These are phyloP conservation scores for Athene noctua DNA, from an alignment of 2,113 vertebrate genomes.

Conservation along the genomic window DNA sequence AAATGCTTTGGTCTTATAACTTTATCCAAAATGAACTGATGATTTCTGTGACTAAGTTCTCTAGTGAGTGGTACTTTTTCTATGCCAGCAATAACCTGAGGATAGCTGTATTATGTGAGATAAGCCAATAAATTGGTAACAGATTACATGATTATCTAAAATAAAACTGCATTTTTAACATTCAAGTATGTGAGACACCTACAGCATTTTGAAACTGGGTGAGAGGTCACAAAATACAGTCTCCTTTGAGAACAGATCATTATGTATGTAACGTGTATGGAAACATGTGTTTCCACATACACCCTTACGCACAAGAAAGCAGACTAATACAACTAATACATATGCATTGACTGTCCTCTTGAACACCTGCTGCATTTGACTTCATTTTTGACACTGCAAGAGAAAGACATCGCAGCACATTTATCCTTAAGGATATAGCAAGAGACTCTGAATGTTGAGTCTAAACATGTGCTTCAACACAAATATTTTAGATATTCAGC, in stretches of 20 bases:
- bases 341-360: not conserved
- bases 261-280: not conserved
- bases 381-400: not conserved
- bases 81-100: not conserved
- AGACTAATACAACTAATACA: not conserved
- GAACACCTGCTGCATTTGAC: not conserved
- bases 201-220: not conserved
- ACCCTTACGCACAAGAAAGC: not conserved
- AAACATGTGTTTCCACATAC: not conserved
- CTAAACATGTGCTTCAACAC: not conserved
- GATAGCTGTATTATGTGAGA: not conserved
- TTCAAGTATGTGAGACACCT: not conserved
- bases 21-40: not conserved
- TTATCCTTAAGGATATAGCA: not conserved
- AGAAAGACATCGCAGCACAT: not conserved
- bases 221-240: not conserved
- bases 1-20: not conserved
- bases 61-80: not conserved
- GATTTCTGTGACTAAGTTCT: not conserved
- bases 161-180: fast-evolving
- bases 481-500: not conserved
- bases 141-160: not conserved
- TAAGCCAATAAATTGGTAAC: not conserved
- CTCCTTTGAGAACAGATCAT: not conserved
- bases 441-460: not conserved